Conservation (phyloP, 53 echinoderm and acorn worm genomes). For the Holothuria scabra region DNA sequence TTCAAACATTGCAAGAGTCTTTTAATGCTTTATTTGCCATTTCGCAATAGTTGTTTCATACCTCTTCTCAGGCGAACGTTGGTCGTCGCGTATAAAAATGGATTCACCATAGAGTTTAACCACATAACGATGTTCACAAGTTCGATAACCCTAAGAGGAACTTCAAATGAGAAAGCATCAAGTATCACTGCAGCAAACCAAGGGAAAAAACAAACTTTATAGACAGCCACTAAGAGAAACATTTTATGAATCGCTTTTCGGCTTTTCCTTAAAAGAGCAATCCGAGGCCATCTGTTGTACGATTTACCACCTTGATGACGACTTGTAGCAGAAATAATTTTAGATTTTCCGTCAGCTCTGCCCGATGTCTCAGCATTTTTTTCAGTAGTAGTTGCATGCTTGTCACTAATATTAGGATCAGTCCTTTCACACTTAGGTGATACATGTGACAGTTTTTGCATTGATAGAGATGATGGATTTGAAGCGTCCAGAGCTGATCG, state of each 20-base stretch:
- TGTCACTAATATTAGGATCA: too few species aligned
- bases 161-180: constrained; percentile 9
- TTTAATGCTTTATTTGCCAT: too few species aligned
- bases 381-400: too few species aligned
- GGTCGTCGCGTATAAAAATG: constrained; percentile 31
- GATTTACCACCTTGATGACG: too few species aligned
- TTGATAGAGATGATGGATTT: too few species aligned
- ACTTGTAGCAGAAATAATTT: too few species aligned
- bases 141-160: constrained; percentile 4
- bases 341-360: too few species aligned
- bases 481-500: neutral
- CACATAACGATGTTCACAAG: constrained; percentile 21
- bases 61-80: constrained; percentile 13
- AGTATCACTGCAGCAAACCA: constrained; percentile 1
- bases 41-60: neutral
- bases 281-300: too few species aligned
- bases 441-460: too few species aligned
- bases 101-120: constrained; percentile 38
- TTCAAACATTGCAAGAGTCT: too few species aligned
- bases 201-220: constrained; percentile 34
- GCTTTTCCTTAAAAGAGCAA: constrained; percentile 22
- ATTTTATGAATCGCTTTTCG: constrained; percentile 35
- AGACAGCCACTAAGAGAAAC: constrained; percentile 15
- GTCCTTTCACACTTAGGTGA: too few species aligned
- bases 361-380: too few species aligned